Percentiles rank a stretch among this genome's conserved stretches.
Evolutionary conservation across 1,140 invertebrate species (phyloP).

Genomic region (Pogonus chalceus): DNA sequence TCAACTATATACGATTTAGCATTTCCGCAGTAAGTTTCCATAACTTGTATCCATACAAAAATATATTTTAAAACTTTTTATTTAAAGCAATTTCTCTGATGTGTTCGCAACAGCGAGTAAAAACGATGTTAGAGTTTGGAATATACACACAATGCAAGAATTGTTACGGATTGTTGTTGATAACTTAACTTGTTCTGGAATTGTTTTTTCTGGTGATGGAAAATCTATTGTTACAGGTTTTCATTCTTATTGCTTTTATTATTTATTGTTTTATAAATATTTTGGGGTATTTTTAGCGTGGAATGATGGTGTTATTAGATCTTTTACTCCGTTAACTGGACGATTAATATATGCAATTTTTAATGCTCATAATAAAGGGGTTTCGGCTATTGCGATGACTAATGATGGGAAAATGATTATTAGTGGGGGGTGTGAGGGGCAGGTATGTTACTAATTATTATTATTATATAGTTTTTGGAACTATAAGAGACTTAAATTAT

Average conservation of each 20-base stretch:
- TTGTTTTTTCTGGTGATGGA: conserved; percentile 70
- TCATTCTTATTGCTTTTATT: conserved; percentile 2
- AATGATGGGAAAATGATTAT: conserved; percentile 61
- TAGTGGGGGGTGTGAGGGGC: conserved; percentile 80
- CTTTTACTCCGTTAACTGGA: conserved; percentile 75
- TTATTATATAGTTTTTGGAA: background rate
- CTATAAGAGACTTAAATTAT: background rate
- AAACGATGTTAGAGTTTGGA: conserved; percentile 80
- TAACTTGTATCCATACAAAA: background rate
- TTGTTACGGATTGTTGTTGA: conserved; percentile 70
- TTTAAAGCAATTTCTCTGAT: conserved; percentile 56
- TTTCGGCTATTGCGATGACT: conserved; percentile 65
- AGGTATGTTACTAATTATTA: conserved; percentile 38
- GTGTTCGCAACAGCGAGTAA: conserved; percentile 78
- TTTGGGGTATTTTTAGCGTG: conserved; percentile 42
- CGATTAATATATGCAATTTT: conserved; percentile 66
- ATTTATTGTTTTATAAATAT: conserved; percentile 1
- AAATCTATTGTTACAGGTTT: conserved; percentile 64
- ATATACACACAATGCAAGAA: conserved; percentile 61
- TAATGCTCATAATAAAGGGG: conserved; percentile 80
- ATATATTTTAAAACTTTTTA: background rate
- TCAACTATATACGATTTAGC: conserved; percentile 67
- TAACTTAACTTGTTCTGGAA: conserved; percentile 73
- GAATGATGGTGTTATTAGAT: conserved; percentile 79
- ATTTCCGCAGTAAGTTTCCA: conserved; percentile 64